phyloP scores from a whole-genome alignment of 2,797 vertebrate species.

The Nothura maculosa region DNA sequence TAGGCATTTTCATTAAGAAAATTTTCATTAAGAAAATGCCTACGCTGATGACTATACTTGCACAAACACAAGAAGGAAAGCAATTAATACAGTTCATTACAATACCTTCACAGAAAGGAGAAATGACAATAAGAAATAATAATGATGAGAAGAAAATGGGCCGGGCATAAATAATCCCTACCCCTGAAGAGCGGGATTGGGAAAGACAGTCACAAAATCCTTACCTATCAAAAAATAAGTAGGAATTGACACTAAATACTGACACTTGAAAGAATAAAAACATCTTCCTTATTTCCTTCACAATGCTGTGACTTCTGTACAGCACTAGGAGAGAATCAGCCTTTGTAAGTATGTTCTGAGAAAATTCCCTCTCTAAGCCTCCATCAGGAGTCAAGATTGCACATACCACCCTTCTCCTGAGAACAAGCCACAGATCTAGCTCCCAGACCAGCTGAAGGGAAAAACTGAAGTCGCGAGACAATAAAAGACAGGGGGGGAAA shows the following conservation, averaged over 20 bases:
- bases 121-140: neutral
- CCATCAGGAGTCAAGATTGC: rapidly evolving
- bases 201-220: neutral
- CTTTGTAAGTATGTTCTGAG: neutral
- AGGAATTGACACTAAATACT: neutral
- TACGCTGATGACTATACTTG: neutral
- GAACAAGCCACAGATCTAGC: neutral
- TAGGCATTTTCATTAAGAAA: neutral
- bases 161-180: neutral
- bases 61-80: neutral
- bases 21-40: neutral
- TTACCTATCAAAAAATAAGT: rapidly evolving
- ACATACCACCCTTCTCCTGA: neutral
- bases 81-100: neutral
- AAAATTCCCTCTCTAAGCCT: neutral
- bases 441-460: neutral
- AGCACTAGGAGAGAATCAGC: neutral
- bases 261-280: neutral
- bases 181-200: rapidly evolving
- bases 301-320: neutral
- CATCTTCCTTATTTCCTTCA: neutral
- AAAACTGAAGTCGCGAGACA: neutral
- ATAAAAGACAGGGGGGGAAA: neutral
- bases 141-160: neutral
- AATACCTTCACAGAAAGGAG: neutral